A percentile compares a stretch with the other conserved stretches of the same genome.
Conservation (phyloP, 2,888 invertebrate genomes). For the Thumatha senex region DNA sequence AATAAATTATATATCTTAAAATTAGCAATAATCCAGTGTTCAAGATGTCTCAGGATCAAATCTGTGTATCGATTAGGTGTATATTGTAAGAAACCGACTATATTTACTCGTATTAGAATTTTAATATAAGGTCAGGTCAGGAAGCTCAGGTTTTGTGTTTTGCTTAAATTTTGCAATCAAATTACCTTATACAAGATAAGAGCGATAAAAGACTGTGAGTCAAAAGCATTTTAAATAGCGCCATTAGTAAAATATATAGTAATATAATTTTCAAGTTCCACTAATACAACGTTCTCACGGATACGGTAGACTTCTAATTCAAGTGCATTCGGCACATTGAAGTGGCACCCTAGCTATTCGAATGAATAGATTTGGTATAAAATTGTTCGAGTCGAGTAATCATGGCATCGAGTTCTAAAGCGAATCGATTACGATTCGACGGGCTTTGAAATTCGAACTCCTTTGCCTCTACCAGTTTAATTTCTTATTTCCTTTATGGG, state of each 20-base stretch:
- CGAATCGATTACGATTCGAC: slow-evolving; percentile 62
- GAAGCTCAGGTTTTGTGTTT: neutral
- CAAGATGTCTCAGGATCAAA: too few relatives aligned
- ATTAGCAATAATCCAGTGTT: too few relatives aligned
- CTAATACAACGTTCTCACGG: slow-evolving; percentile 51
- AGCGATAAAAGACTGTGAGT: slow-evolving; percentile 8
- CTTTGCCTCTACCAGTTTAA: slow-evolving; percentile 44
- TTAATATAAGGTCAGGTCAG: neutral
- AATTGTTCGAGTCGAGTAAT: slow-evolving; percentile 38
- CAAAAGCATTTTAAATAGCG: slow-evolving; percentile 21
- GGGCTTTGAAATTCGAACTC: slow-evolving; percentile 60
- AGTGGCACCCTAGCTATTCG: slow-evolving; percentile 51
- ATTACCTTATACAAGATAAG: neutral
- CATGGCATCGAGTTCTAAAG: slow-evolving; percentile 48
- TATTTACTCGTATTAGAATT: too few relatives aligned
- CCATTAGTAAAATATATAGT: slow-evolving; percentile 28
- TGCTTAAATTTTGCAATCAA: neutral
- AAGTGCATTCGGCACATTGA: slow-evolving; percentile 44
- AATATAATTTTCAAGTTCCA: slow-evolving; percentile 33
- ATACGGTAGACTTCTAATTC: slow-evolving; percentile 43
- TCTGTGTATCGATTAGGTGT: neutral
- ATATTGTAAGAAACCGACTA: neutral
- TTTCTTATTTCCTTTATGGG: slow-evolving; percentile 33
- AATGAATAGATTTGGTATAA: slow-evolving; percentile 42
- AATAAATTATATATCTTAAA: too few relatives aligned